Evolutionary conservation across 2,113 vertebrate genomes (phyloP), one percentile per base, ranked within the genome.

Genomic region (Gadus macrocephalus): DNA sequence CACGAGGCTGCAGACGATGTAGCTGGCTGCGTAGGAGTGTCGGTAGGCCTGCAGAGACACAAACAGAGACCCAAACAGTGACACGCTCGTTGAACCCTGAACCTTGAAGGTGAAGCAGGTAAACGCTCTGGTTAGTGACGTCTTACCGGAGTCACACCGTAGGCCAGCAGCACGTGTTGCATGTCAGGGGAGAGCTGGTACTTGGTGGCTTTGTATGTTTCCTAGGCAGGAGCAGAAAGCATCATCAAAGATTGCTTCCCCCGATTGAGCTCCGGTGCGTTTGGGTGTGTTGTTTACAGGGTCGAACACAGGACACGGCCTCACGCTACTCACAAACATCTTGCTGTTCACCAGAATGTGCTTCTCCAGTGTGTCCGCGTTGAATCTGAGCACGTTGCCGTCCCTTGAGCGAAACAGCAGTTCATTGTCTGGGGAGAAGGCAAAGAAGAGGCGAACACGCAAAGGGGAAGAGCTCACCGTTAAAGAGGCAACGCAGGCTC

Each of bases 141-240:
- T 78, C 94, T 95, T 87, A 99, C 97, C 3, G 92, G 93, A 67
- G 92, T 93, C 70, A 96, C 90, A 3, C 94, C 89, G 69, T 96
- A 98, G 19, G 95, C 93, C 67, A 98, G 94, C 5, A 99, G 86
- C 0, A 95, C 95, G 0, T 96, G 94, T 35, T 94, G 91, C 89
- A 91, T 85, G 78, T 98, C 96, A 20, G 96, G 95, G 69, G 97
- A 99, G 12, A 99, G 92, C 78, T 96, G 93, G 3, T 96, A 98
- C 76, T 92, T 92, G 87, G 91, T 79, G 25, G 94, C 95, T 88
- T 90, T 93, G 75, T 96, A 87, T 53, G 92, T 93, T 58, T 94
- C 93, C 97, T 99, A 72, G 61, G 87, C 66, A 38, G 64, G 63
- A 62, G 55, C 28, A n/a, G 62, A 77, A n/a, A 58, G 2, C 15